Evolutionary conservation across 2,888 invertebrate genomes (phyloP).

Genomic region (Pandemis corylana): DNA sequence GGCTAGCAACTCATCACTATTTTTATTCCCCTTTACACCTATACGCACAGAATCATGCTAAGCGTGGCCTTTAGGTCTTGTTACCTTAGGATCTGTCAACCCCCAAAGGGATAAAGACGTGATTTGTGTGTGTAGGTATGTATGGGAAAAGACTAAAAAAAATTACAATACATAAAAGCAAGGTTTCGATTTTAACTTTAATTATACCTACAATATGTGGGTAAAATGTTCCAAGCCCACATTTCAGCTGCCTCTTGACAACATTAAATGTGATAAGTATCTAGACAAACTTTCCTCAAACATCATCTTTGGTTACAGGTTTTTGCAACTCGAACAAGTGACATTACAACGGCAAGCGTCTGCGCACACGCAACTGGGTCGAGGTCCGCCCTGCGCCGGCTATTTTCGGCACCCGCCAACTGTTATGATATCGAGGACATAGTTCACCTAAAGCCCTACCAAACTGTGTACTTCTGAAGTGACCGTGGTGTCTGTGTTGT

Average conservation of each 20-base stretch:
- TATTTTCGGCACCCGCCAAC: conserved; percentile 78
- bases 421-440: conserved; percentile 52
- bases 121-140: too few species aligned
- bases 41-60: too few species aligned
- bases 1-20: too few species aligned
- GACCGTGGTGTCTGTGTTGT: conserved; percentile 9
- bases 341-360: conserved; percentile 38
- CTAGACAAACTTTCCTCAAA: neutral
- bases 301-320: conserved; percentile 29
- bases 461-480: conserved; percentile 17
- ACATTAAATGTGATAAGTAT: neutral
- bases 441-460: conserved; percentile 37
- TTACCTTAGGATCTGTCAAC: too few species aligned
- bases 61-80: too few species aligned
- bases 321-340: conserved; percentile 35
- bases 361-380: conserved; percentile 65
- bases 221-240: neutral
- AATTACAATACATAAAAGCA: too few species aligned
- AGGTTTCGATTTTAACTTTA: too few species aligned
- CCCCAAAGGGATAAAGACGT: too few species aligned
- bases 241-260: neutral
- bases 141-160: too few species aligned
- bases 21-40: too few species aligned
- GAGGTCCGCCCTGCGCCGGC: conserved; percentile 59
- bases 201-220: too few species aligned